Evolutionary conservation across 2,797 vertebrate species (phyloP), one percentile per base, ranked within the genome.

Genomic region (Sebastes goodei): DNA sequence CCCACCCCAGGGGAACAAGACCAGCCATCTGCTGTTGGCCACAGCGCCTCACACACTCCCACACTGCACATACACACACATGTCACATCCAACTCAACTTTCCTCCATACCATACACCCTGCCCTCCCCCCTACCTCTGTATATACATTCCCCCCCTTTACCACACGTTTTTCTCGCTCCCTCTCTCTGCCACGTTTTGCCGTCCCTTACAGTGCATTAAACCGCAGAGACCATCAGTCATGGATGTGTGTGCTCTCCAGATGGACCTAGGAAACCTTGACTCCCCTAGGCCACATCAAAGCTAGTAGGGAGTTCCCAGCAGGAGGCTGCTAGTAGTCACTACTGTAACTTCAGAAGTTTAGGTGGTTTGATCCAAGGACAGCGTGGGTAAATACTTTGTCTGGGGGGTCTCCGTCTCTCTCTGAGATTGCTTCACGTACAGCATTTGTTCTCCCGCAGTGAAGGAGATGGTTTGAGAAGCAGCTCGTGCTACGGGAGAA

Each of bases 21-120:
- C 81, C 25, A 71, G 65, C 94, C 95, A 94, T 94, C 95, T 95
- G 94, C 89, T 90, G 84, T 83, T 64, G 81, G 82, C 77, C 64
- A 70, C 80, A 88, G 74, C 10, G 42, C 81, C 85, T 74, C 81
- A 80, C 87, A 82, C 80, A 77, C 80, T 59, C 72, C 17, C 60
- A 52, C 84, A 81, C 55, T 25, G 15, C 71, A 70, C 71, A 68
- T 33, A 62, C 11, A 27, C 38, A 59, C 66, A 67, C 33, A 70
- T 55, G 15, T 68, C 67, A 66, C 80, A 65, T 80, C 77, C 53
- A 77, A 71, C 84, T 85, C 83, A 80, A 55, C 84, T 92, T 92
- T 84, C 90, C 61, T 85, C 83, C 77, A 84, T 84, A 76, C 74
- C 75, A 80, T 92, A 81, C 62, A 82, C 87, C 65, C 71, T 52